Evolutionary conservation across 2,797 vertebrate species (phyloP).

Genomic region (Neopelma chrysocephalum): DNA sequence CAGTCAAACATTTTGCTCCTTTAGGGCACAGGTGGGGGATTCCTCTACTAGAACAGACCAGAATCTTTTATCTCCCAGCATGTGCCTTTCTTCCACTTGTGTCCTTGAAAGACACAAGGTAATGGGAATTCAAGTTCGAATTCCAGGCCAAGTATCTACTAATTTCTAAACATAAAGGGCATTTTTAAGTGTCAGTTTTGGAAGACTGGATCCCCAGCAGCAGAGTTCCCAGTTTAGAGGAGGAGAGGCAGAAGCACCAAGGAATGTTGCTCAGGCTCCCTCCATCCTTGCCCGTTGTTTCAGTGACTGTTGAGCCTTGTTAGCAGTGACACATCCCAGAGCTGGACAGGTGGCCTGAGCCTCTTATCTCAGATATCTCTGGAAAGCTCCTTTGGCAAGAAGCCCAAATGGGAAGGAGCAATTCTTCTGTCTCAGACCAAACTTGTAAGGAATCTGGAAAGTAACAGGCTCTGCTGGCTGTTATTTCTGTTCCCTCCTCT

Average conservation of each 20-base stretch:
- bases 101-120: neutral
- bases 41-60: neutral
- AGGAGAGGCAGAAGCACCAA: neutral
- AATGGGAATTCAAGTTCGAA: neutral
- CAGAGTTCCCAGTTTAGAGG: neutral
- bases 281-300: neutral
- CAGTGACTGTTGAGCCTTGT: neutral
- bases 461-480: conserved; percentile 8
- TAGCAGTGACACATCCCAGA: neutral
- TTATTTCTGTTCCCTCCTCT: neutral
- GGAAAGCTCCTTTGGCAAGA: conserved; percentile 41
- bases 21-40: neutral
- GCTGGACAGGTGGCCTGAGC: conserved; percentile 7
- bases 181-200: neutral
- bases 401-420: neutral
- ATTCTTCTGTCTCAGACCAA: neutral
- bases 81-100: neutral
- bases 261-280: neutral
- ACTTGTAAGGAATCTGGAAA: neutral
- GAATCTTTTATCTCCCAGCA: neutral
- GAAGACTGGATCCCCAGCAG: neutral
- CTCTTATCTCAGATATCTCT: conserved; percentile 30
- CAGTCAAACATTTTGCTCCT: neutral
- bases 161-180: neutral
- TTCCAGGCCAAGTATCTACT: neutral